Percentiles rank a stretch among this genome's conserved stretches.
phyloP scores from a whole-genome alignment of 2,797 vertebrate genomes.

The Gouania willdenowi region DNA sequence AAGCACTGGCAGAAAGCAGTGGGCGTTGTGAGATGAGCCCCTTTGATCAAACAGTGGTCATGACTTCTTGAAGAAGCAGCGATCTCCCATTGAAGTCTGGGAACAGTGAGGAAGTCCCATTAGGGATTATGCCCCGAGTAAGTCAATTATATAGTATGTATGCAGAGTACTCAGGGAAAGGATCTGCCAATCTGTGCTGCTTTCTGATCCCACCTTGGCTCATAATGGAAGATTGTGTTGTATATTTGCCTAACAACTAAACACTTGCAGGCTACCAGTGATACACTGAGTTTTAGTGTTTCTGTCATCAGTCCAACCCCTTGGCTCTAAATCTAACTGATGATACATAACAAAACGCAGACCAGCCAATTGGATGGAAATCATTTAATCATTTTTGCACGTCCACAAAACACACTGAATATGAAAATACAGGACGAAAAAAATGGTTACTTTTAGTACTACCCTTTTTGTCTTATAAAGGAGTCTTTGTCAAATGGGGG shows the following conservation, averaged over 20 bases:
- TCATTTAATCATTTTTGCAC: no score
- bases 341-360: background rate
- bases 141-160: slow-evolving; percentile 68
- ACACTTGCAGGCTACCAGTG: background rate
- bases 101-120: slow-evolving; percentile 57
- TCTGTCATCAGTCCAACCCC: background rate
- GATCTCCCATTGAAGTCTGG: slow-evolving; percentile 63
- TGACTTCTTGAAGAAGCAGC: slow-evolving; percentile 66
- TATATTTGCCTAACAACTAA: slow-evolving; percentile 9
- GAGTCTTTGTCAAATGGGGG: no score
- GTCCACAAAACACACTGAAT: no score
- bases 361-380: background rate
- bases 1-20: slow-evolving; percentile 64
- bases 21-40: slow-evolving; percentile 59
- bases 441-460: no score
- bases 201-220: slow-evolving; percentile 30
- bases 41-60: slow-evolving; percentile 75
- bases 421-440: no score
- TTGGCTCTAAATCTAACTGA: background rate
- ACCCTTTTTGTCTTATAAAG: no score
- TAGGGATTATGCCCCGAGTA: slow-evolving; percentile 59
- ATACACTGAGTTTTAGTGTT: background rate
- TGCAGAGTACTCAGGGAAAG: slow-evolving; percentile 45
- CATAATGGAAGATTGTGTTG: slow-evolving; percentile 14
- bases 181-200: slow-evolving; percentile 40